These are phyloP conservation scores for Pandemis heparana DNA, from an alignment of 2,888 invertebrate genomes.

Conservation along the genomic window DNA sequence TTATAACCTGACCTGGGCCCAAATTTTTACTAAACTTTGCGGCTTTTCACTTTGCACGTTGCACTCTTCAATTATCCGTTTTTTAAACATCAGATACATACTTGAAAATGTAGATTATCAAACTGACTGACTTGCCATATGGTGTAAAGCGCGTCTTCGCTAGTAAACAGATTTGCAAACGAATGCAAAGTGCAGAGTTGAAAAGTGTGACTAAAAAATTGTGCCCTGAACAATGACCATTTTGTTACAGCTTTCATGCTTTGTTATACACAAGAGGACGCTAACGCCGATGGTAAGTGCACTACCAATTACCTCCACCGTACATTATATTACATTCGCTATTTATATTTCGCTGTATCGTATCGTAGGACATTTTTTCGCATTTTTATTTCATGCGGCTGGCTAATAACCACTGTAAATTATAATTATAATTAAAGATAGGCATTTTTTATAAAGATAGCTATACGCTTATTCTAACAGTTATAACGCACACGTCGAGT, in stretches of 20 bases:
- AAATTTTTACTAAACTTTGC: too few relatives aligned
- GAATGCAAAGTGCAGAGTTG: too few relatives aligned
- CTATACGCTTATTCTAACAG: conserved; percentile 75
- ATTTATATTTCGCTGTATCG: conserved; percentile 66
- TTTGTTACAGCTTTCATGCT: conserved; percentile 96
- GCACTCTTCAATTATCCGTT: too few relatives aligned
- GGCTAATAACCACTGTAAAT: conserved; percentile 72
- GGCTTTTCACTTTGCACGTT: too few relatives aligned
- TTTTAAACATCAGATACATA: too few relatives aligned
- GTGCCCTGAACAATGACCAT: conserved; percentile 46
- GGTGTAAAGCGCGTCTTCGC: too few relatives aligned
- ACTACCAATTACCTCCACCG: conserved; percentile 44
- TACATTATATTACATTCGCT: conserved; percentile 65
- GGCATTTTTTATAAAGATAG: conserved; percentile 65
- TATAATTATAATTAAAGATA: conserved; percentile 50
- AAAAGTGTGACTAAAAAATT: too few relatives aligned
- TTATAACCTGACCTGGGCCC: conserved; percentile 11
- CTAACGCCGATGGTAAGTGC: conserved; percentile 94
- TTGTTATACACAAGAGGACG: conserved; percentile 97
- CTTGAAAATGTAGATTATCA: too few relatives aligned
- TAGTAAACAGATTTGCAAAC: too few relatives aligned
- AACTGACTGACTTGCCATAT: too few relatives aligned
- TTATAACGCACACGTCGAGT: conserved; percentile 29
- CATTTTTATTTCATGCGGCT: conserved; percentile 75
- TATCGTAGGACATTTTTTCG: conserved; percentile 70